Conservation (phyloP, 2,888 invertebrate species). For the Coelogynopora nodosa region DNA sequence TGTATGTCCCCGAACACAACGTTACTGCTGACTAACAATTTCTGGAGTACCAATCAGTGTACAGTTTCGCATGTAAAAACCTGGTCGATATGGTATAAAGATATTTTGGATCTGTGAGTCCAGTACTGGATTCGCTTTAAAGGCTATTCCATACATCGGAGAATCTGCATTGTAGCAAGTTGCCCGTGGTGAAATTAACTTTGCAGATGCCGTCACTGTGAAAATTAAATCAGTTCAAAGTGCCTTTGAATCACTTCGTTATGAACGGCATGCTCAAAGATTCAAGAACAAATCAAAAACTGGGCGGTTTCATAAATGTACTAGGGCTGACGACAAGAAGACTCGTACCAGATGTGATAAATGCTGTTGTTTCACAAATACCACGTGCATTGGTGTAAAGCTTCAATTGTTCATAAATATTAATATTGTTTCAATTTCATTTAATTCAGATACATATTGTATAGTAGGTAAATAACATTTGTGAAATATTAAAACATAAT, state of each 20-base stretch:
- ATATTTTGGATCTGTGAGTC: neutral
- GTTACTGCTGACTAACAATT: neutral
- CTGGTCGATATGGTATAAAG: neutral
- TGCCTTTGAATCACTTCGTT: neutral
- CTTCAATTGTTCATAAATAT: neutral
- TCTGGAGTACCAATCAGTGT: neutral
- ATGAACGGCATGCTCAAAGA: neutral
- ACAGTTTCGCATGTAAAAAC: neutral
- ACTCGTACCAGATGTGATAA: neutral
- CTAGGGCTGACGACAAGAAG: neutral
- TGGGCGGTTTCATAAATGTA: neutral
- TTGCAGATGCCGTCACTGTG: too few relatives aligned
- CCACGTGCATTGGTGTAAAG: too few relatives aligned
- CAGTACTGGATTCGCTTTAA: neutral
- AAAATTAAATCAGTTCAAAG: neutral
- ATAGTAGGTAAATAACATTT: too few relatives aligned
- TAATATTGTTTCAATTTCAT: neutral
- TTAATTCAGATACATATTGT: neutral
- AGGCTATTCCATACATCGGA: neutral
- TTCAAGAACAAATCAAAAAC: neutral
- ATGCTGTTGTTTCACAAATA: neutral
- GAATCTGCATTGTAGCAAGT: neutral
- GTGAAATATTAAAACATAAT: too few relatives aligned
- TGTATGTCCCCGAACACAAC: neutral
- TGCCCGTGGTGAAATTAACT: too few relatives aligned